Evolutionary conservation across 2,113 vertebrate genomes (phyloP).

Genomic region (Hippocampus abdominalis): DNA sequence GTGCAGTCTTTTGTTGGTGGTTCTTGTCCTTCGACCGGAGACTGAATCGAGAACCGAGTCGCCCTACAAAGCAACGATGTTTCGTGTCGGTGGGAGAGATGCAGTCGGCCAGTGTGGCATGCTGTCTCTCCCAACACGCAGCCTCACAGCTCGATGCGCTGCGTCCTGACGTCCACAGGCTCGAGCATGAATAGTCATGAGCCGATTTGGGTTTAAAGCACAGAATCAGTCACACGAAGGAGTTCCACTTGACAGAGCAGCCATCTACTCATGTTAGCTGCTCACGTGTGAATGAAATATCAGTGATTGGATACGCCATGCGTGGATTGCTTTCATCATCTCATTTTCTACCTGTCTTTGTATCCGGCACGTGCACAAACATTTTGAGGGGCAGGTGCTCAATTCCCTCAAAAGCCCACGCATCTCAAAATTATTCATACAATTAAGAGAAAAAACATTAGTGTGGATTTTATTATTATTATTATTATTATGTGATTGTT

Average conservation of each 20-base stretch:
- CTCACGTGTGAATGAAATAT: conserved; percentile 28
- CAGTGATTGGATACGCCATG: conserved; percentile 21
- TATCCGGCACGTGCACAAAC: neutral
- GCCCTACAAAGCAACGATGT: conserved; percentile 49
- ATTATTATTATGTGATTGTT: no score
- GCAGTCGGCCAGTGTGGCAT: conserved; percentile 47
- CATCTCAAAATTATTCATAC: no score
- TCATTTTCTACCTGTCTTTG: neutral
- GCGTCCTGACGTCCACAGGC: conserved; percentile 63
- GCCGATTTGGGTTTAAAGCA: conserved; percentile 26
- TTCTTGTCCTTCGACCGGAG: conserved; percentile 20
- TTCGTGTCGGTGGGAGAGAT: conserved; percentile 40
- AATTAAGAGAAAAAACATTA: no score
- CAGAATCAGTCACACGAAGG: conserved; percentile 36
- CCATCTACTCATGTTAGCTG: conserved; percentile 1
- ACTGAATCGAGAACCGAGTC: conserved; percentile 41
- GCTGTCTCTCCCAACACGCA: conserved; percentile 42
- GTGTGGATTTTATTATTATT: no score
- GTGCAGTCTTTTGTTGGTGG: conserved; percentile 24
- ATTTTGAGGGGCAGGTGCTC: no score
- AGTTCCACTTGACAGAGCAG: conserved; percentile 18
- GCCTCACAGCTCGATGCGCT: conserved; percentile 45
- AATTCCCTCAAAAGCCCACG: no score
- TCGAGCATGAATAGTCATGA: conserved; percentile 71
- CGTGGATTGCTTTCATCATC: conserved; percentile 19